Percentiles rank a stretch among this genome's conserved stretches.
Evolutionary conservation across 2,888 invertebrate species (phyloP).

Genomic region (Chydorus sphaericus): DNA sequence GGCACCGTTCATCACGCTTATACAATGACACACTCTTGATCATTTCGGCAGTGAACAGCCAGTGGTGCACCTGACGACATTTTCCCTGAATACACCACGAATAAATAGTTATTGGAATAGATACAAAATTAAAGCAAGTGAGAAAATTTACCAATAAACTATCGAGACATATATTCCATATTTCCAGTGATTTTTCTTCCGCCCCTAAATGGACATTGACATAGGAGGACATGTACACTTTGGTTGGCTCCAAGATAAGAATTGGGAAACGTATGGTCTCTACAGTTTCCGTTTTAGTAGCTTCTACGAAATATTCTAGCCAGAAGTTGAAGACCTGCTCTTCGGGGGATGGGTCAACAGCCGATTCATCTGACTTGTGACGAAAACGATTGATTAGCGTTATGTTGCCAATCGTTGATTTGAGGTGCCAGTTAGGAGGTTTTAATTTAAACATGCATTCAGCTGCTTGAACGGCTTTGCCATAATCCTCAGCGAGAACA

Average conservation of each 20-base stretch:
- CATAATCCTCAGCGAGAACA: slow-evolving; percentile 90
- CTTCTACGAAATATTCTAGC: slow-evolving; percentile 97
- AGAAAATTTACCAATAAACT: slow-evolving; percentile 34
- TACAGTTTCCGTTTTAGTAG: slow-evolving; percentile 63
- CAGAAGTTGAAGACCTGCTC: slow-evolving; percentile 88
- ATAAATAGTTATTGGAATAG: neutral
- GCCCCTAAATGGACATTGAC: slow-evolving; percentile 89
- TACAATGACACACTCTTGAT: slow-evolving; percentile 84
- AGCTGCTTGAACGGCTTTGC: slow-evolving; percentile 92
- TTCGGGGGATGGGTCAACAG: slow-evolving; percentile 47
- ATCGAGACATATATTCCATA: slow-evolving; percentile 69
- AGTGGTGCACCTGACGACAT: slow-evolving; percentile 78
- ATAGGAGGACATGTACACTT: slow-evolving; percentile 87
- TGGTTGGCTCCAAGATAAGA: slow-evolving; percentile 59
- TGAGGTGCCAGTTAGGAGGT: slow-evolving; percentile 86
- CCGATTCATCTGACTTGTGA: slow-evolving; percentile 46
- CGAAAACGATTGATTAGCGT: slow-evolving; percentile 81
- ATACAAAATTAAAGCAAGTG: neutral
- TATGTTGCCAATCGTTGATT: slow-evolving; percentile 93
- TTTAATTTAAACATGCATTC: slow-evolving; percentile 83
- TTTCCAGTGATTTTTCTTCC: slow-evolving; percentile 80
- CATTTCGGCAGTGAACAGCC: slow-evolving; percentile 80
- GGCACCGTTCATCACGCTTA: slow-evolving; percentile 86
- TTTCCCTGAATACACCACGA: slow-evolving; percentile 33
- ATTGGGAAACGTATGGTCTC: slow-evolving; percentile 81